These are phyloP conservation scores for Microcebus ravelobensis DNA, from an alignment of 2,113 vertebrate genomes.

Conservation along the genomic window DNA sequence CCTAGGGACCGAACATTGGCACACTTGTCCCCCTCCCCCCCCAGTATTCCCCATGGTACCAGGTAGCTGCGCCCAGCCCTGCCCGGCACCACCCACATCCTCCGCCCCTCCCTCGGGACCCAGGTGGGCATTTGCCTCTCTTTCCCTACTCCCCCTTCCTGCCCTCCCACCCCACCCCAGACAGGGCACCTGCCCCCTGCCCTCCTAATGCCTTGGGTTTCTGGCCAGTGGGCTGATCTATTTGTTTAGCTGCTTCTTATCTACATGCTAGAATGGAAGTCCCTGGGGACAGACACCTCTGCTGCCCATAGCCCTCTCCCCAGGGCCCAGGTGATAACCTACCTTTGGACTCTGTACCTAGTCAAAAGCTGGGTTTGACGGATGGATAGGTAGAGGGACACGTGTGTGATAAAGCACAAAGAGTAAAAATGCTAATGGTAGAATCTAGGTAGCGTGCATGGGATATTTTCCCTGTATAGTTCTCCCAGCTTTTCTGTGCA, in stretches of 20 bases:
- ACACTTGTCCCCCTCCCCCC: neutral
- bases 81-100: neutral
- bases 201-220: neutral
- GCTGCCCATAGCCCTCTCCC: neutral
- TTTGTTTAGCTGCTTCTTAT: neutral
- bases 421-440: neutral
- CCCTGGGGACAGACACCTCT: neutral
- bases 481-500: neutral
- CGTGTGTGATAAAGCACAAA: neutral
- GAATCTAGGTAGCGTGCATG: neutral
- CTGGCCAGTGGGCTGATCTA: neutral
- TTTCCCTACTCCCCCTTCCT: neutral
- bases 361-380: neutral
- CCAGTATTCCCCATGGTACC: neutral
- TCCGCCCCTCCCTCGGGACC: neutral
- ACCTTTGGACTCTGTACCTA: neutral
- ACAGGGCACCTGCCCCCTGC: neutral
- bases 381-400: neutral
- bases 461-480: neutral
- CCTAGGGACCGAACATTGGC: slow-evolving; percentile 63
- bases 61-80: neutral
- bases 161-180: neutral
- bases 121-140: neutral
- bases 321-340: neutral
- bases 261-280: neutral